Conservation (phyloP, 2,888 invertebrate species). For the Athrips mouffetella region DNA sequence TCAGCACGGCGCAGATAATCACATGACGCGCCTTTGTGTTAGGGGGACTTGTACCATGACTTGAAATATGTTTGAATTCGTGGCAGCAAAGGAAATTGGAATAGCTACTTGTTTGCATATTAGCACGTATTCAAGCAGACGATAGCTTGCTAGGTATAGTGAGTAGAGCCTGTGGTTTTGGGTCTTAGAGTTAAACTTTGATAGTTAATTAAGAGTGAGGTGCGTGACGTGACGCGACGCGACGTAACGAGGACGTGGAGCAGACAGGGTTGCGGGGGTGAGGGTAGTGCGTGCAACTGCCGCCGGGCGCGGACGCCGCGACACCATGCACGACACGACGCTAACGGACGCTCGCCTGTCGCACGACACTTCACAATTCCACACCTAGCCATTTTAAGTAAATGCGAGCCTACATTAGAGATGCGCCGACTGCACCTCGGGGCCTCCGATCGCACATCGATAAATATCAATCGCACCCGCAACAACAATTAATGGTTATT, state of each 20-base stretch:
- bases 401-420: slow-evolving; percentile 29
- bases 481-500: slow-evolving; percentile 69
- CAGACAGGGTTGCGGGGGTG: slow-evolving; percentile 20
- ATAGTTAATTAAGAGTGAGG: slow-evolving; percentile 48
- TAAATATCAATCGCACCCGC: slow-evolving; percentile 57
- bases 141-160: no score
- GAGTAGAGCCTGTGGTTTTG: no score
- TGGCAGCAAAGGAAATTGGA: no score
- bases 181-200: no score
- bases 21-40: not conserved
- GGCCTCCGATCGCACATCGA: slow-evolving; percentile 39
- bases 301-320: not conserved
- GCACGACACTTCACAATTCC: slow-evolving; percentile 19
- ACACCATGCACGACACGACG: not conserved
- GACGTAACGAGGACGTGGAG: slow-evolving; percentile 31
- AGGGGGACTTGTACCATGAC: no score
- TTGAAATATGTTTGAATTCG: no score
- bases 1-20: not conserved
- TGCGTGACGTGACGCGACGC: slow-evolving; percentile 41
- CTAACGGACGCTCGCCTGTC: slow-evolving; percentile 13
- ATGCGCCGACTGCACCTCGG: slow-evolving; percentile 32
- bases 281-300: not conserved
- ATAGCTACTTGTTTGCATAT: no score
- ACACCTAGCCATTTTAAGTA: slow-evolving; percentile 9
- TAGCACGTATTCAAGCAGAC: no score